These are phyloP conservation scores for Ecliptopera silaceata DNA, from an alignment of 2,888 invertebrate genomes.

Conservation along the genomic window DNA sequence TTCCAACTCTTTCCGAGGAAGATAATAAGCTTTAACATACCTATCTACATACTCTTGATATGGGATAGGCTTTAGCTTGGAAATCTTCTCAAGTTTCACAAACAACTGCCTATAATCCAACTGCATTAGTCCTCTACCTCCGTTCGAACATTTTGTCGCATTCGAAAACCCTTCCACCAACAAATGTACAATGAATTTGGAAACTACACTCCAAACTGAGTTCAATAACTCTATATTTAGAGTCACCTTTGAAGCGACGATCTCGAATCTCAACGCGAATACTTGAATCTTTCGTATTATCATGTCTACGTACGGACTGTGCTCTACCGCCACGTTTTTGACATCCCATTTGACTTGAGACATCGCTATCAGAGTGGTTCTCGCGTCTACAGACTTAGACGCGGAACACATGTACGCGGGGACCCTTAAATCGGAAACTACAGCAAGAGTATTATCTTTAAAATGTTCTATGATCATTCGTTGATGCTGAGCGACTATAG, in stretches of 20 bases:
- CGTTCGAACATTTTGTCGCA: slow-evolving; percentile 97
- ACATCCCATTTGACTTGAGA: slow-evolving; percentile 97
- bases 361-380: slow-evolving; percentile 91
- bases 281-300: slow-evolving; percentile 89
- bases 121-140: slow-evolving; percentile 98
- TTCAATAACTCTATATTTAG: slow-evolving; percentile 87
- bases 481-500: slow-evolving; percentile 89
- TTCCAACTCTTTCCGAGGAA: slow-evolving; percentile 94
- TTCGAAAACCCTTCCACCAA: slow-evolving; percentile 97
- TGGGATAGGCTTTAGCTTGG: slow-evolving; percentile 92
- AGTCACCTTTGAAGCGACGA: slow-evolving; percentile 86
- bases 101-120: slow-evolving; percentile 97
- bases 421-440: slow-evolving; percentile 88
- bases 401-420: slow-evolving; percentile 95
- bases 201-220: slow-evolving; percentile 93
- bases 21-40: slow-evolving; percentile 98
- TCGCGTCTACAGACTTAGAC: slow-evolving; percentile 90
- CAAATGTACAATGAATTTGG: slow-evolving; percentile 92
- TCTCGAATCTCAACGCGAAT: slow-evolving; percentile 90
- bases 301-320: slow-evolving; percentile 93
- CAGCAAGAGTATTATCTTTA: slow-evolving; percentile 87
- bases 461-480: slow-evolving; percentile 87
- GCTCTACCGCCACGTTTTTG: slow-evolving; percentile 96
- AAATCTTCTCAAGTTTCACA: slow-evolving; percentile 94
- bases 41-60: slow-evolving; percentile 95